Base-by-base conservation (phyloP, 2,113 vertebrate species). In the Maccullochella peelii region DNA sequence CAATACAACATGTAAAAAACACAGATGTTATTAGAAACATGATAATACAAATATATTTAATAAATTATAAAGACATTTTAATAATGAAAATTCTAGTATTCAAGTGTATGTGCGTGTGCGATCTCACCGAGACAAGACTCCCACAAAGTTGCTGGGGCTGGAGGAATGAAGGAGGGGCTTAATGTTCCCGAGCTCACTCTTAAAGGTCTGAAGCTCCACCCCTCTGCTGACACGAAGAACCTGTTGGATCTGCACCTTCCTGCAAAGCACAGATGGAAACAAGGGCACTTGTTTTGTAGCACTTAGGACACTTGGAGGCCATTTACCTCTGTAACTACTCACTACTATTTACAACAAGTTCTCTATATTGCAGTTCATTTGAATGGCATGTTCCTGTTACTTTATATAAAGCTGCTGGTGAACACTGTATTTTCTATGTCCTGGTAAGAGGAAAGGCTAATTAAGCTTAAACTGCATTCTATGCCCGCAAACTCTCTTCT, bases 91-190 rank as follows among this genome's bases (percentile, higher is more conserved):
- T 10, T 10, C 40, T 42, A 42, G 44, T 47, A 47, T 47, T 15
- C 44, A 12, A 44, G 21, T 62, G 58, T 27, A 14, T 63, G 14
- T 62, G 42, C 80, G 27, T 54, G 25, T 73, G 18, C 47, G n/a
- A 10, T 57, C 94, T 95, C 86, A 98, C 97, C 97, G 94, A 73
- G 97, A 97, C 57, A 98, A 91, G 86, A 98, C 96, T 77, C 97
- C 97, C 2, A 97, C 95, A 84, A 97, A 96, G 83, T 95, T 98
- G 68, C 73, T 88, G 58, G 95, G 93, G 5, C 91, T 82, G 23
- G 96, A 96, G 5, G 96, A 95, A 25, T 98, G 97, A 12, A 97
- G 91, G 65, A 97, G 93, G 40, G 91, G 44, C 42, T 27, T 91
- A 61, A 97, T 33, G 2, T 97, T 97, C 71, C 96, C 96, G 1